These are phyloP conservation scores for Callithrix jacchus DNA, from an alignment of 2,113 vertebrate species.

Conservation along the genomic window DNA sequence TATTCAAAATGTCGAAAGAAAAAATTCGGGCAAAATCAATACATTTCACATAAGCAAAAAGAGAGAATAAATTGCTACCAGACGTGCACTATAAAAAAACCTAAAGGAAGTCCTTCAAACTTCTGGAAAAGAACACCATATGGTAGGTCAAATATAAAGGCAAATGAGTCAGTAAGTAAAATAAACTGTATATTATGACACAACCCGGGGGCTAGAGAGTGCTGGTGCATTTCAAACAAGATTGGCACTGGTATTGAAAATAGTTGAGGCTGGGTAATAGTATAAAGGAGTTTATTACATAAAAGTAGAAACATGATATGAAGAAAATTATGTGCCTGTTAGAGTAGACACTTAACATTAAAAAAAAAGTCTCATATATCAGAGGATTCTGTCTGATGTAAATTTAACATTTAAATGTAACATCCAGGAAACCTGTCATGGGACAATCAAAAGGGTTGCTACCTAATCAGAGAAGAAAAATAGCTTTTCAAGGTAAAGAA, in stretches of 20 bases:
- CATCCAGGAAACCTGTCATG: not conserved
- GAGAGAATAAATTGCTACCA: not conserved
- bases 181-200: not conserved
- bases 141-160: not conserved
- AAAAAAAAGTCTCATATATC: not conserved
- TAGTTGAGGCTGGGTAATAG: not conserved
- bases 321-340: not conserved
- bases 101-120: not conserved
- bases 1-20: not conserved
- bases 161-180: not conserved
- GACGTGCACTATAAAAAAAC: not conserved
- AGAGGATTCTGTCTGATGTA: not conserved
- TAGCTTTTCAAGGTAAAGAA: not conserved
- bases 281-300: not conserved
- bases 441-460: conserved; percentile 2
- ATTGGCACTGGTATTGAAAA: not conserved
- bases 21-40: not conserved
- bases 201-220: not conserved
- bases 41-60: not conserved
- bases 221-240: not conserved
- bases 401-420: conserved; percentile 31
- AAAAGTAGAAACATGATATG: conserved; percentile 31
- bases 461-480: not conserved
- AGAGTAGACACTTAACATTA: not conserved
- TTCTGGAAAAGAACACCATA: not conserved